Conservation (phyloP, 2,888 invertebrate species). For the Apamea crenata region DNA sequence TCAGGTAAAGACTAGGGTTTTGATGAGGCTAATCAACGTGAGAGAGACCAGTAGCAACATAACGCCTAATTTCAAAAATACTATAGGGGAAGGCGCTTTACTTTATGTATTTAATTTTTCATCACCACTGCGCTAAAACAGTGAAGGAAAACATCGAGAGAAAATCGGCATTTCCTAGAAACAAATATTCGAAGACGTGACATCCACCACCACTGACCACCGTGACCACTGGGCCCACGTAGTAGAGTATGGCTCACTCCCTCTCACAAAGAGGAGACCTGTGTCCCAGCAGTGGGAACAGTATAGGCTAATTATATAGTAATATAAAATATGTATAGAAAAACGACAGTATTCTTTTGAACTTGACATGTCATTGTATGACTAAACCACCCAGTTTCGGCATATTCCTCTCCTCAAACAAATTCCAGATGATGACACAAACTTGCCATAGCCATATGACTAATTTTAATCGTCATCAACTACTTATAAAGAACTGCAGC, state of each 20-base stretch:
- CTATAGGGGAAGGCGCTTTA: background rate
- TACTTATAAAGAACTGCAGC: constrained; percentile 24
- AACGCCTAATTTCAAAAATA: background rate
- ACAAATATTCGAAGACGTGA: background rate
- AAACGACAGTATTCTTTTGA: background rate
- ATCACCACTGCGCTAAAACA: background rate
- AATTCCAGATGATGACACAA: constrained; percentile 20
- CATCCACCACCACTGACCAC: background rate
- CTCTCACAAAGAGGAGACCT: background rate
- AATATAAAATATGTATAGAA: background rate
- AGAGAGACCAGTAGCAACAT: background rate
- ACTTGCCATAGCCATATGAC: constrained; percentile 12
- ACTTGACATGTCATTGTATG: background rate
- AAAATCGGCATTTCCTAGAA: background rate
- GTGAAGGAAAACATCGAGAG: background rate
- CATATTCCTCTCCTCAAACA: background rate
- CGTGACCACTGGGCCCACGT: too few relatives aligned
- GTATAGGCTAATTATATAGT: background rate
- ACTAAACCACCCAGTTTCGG: background rate
- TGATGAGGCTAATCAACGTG: background rate
- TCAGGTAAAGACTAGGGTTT: background rate
- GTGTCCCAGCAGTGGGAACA: background rate
- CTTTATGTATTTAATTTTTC: too few relatives aligned
- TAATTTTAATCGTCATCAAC: constrained; percentile 12
- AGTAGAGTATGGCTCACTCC: background rate